Evolutionary conservation across 2,888 invertebrate species (phyloP).

Genomic region (Trissonchulus latispiculum): DNA sequence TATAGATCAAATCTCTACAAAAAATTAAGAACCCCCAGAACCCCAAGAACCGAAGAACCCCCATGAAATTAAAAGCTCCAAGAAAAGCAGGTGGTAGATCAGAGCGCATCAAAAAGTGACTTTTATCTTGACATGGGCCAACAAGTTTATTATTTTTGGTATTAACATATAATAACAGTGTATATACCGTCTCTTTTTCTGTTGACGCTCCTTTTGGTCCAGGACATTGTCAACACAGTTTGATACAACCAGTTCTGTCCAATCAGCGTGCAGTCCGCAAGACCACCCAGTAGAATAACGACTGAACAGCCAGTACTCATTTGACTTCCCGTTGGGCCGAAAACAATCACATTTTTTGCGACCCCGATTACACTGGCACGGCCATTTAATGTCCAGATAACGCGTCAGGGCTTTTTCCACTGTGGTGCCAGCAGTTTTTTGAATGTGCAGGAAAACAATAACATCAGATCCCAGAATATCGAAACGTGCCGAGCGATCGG

Average conservation of each 20-base stretch:
- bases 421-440: constrained; percentile 94
- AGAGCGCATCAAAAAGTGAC: too few relatives aligned
- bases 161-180: too few relatives aligned
- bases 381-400: constrained; percentile 78
- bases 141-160: too few relatives aligned
- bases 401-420: constrained; percentile 92
- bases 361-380: constrained; percentile 78
- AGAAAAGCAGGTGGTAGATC: too few relatives aligned
- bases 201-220: constrained; percentile 63
- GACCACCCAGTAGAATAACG: constrained; percentile 92
- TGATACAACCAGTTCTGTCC: constrained; percentile 73
- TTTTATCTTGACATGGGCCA: too few relatives aligned
- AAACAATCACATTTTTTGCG: constrained; percentile 52
- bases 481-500: constrained; percentile 29
- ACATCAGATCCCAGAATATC: constrained; percentile 70
- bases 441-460: constrained; percentile 94
- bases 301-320: constrained; percentile 80
- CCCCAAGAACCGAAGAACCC: too few relatives aligned
- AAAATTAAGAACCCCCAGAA: too few relatives aligned
- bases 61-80: too few relatives aligned
- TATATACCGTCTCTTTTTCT: background rate
- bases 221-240: constrained; percentile 79
- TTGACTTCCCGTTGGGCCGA: background rate
- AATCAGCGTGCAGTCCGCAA: constrained; percentile 80
- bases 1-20: too few relatives aligned